These are phyloP conservation scores for Petroica traversi DNA, from an alignment of 2,113 vertebrate species.

Conservation along the genomic window DNA sequence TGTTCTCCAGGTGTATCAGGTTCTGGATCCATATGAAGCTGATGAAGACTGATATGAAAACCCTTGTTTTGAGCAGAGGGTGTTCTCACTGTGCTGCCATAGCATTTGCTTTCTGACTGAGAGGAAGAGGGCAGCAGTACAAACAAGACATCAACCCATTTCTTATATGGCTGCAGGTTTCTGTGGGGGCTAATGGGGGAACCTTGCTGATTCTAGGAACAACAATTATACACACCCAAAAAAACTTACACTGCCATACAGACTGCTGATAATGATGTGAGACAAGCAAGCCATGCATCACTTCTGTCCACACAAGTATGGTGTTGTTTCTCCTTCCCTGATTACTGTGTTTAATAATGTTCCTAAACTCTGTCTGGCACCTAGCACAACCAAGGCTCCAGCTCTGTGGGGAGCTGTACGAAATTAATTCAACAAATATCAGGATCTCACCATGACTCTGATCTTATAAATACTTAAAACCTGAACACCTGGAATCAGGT, in stretches of 20 bases:
- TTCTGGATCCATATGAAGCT: no score
- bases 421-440: not conserved
- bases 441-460: not conserved
- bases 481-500: not conserved
- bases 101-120: not conserved
- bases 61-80: no score
- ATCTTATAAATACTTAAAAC: not conserved
- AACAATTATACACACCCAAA: not conserved
- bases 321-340: not conserved
- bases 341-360: not conserved
- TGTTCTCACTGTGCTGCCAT: not conserved
- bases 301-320: not conserved
- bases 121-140: not conserved
- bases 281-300: not conserved
- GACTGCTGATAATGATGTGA: not conserved
- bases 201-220: not conserved
- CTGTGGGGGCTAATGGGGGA: not conserved
- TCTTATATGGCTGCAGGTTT: not conserved
- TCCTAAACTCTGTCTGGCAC: not conserved
- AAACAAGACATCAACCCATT: not conserved
- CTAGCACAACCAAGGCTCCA: not conserved
- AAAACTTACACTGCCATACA: not conserved
- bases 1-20: no score
- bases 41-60: no score
- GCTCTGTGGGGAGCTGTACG: not conserved